phyloP scores from a whole-genome alignment of 2,888 invertebrate species.

The Hermaeophaga mercurialis region DNA sequence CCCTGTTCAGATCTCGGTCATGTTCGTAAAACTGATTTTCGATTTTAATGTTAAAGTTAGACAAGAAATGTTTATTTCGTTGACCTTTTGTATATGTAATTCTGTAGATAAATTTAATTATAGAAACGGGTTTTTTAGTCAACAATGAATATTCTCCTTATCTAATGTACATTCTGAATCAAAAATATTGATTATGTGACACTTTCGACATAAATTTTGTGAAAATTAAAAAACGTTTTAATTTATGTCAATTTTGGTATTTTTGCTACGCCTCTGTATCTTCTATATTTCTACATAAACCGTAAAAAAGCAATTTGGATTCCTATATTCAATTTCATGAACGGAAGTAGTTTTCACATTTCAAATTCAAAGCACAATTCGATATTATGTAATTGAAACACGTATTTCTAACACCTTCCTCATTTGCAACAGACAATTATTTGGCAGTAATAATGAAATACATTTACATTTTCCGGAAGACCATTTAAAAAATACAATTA shows the following conservation, averaged over 20 bases:
- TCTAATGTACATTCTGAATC: background rate
- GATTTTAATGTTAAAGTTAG: background rate
- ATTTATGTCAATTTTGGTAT: too few relatives aligned
- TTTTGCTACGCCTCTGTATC: too few relatives aligned
- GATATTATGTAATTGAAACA: background rate
- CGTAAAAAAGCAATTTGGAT: too few relatives aligned
- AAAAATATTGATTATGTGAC: background rate
- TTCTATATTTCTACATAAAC: too few relatives aligned
- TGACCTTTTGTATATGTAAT: constrained; percentile 8
- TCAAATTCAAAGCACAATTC: background rate
- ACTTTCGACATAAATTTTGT: too few relatives aligned
- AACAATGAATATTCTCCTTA: constrained; percentile 1
- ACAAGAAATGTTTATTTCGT: constrained; percentile 1
- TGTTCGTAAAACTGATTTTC: background rate
- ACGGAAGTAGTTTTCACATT: background rate
- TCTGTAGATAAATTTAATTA: constrained; percentile 11
- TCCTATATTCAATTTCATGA: too few relatives aligned
- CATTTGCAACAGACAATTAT: too few relatives aligned
- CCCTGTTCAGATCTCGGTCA: background rate
- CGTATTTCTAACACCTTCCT: background rate
- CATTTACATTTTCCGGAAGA: too few relatives aligned
- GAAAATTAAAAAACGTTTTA: too few relatives aligned
- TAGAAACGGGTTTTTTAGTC: constrained; percentile 1
- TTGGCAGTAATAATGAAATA: too few relatives aligned
- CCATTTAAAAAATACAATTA: too few relatives aligned